Base-by-base conservation (phyloP, 2,797 vertebrate species). In the Pygocentrus nattereri region DNA sequence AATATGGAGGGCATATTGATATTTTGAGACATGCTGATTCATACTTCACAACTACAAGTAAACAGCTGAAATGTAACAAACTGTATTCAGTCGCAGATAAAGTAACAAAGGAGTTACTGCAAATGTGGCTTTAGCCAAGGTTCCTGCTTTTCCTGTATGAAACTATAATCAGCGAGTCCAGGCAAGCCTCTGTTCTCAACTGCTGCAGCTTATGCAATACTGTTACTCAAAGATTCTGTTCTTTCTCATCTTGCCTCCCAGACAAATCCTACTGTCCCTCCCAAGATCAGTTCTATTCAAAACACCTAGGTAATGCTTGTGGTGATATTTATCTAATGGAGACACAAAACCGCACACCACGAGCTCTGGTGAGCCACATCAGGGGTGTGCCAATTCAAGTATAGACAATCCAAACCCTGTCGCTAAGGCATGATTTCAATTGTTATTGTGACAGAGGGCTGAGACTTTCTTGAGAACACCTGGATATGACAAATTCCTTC, bases 191-290 rank as follows among this genome's bases (percentile, higher is more conserved):
- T 47, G 16, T 84, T 83, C 70, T 78, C 54, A 81, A 75, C 64
- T 52, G 79, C 88, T 83, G 50, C 59, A 78, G 84, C 49, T 95
- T 94, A 90, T 88, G 91, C 88, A 95, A 94, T 86, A 83, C 65
- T 77, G 80, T 75, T 72, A 70, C 74, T 87, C 74, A 84, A 75
- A 88, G 69, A 21, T 72, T 70, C 78, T 93, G 44, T 72, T 72
- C 78, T 93, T 89, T 90, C 91, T 87, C 79, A 87, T 89, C 74
- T 88, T 86, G 87, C 81, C 86, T 88, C 90, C 86, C 80, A 77
- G 74, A 67, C 80, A 65, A 58, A 85, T 88, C 49, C 67, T 50
- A 49, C 59, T 41, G 56, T 74, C 64, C 70, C 64, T 34, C 73
- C 80, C 73, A 50, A 73, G 54, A 81, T 74, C 71, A 84, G 62